phyloP scores from a whole-genome alignment of 2,113 vertebrate genomes.

The Psittacara wagleri region DNA sequence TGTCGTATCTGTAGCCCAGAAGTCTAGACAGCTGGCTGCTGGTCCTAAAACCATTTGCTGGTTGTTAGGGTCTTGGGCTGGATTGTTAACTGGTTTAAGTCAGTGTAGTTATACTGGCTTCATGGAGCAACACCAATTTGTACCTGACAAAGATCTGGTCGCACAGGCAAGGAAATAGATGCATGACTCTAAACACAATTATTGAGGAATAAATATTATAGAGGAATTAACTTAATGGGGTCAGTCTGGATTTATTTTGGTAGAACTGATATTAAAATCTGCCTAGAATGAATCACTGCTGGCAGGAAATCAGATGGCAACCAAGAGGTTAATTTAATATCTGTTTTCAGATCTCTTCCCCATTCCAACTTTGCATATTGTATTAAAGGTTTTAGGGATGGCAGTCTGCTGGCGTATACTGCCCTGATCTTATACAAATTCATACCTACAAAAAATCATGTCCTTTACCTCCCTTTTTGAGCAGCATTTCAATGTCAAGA shows the following conservation, averaged over 20 bases:
- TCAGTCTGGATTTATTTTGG: background rate
- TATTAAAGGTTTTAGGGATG: background rate
- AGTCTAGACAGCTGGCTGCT: constrained; percentile 33
- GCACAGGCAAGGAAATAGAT: background rate
- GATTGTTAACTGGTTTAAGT: background rate
- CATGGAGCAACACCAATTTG: background rate
- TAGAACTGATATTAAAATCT: background rate
- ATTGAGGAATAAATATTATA: background rate
- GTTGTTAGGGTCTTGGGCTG: background rate
- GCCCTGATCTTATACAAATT: background rate
- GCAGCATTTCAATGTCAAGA: background rate
- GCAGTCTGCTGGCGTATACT: background rate
- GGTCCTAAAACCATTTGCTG: background rate
- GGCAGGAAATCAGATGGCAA: background rate
- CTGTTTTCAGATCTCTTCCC: background rate
- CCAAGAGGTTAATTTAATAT: background rate
- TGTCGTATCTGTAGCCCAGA: background rate
- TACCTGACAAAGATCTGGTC: background rate
- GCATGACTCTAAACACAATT: background rate
- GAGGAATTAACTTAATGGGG: background rate
- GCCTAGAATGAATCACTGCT: background rate
- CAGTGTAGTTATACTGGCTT: background rate
- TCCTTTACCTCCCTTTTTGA: background rate
- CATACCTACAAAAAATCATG: background rate
- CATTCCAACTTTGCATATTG: background rate